These are phyloP conservation scores for Arnoldichthys spilopterus DNA, from an alignment of 2,797 vertebrate species.

Conservation along the genomic window DNA sequence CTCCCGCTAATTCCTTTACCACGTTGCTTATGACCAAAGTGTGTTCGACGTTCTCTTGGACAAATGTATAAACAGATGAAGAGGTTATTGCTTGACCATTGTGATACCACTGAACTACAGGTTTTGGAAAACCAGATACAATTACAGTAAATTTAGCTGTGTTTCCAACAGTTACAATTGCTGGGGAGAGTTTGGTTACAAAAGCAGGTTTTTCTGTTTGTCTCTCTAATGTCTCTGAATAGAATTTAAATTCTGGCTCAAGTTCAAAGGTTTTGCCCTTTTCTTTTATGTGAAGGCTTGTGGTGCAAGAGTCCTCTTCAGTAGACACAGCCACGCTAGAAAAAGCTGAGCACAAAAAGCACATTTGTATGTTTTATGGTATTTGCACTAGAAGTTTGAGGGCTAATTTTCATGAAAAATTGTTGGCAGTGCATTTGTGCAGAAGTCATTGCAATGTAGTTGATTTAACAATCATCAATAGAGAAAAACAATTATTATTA, in stretches of 20 bases:
- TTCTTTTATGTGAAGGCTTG: slow-evolving; percentile 73
- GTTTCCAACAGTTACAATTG: slow-evolving; percentile 79
- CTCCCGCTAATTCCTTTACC: slow-evolving; percentile 78
- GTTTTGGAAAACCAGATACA: slow-evolving; percentile 82
- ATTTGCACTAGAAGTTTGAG: background rate
- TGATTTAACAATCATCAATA: background rate
- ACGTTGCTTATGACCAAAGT: slow-evolving; percentile 83
- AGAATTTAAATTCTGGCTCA: slow-evolving; percentile 81
- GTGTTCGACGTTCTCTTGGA: slow-evolving; percentile 80
- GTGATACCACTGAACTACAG: slow-evolving; percentile 86
- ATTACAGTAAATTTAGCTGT: slow-evolving; percentile 80
- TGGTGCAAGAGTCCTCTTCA: slow-evolving; percentile 83
- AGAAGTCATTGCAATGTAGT: background rate
- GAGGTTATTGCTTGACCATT: slow-evolving; percentile 74
- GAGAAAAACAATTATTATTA: background rate
- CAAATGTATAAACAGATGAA: slow-evolving; percentile 75
- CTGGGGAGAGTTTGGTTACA: slow-evolving; percentile 78
- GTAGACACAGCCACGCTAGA: slow-evolving; percentile 79
- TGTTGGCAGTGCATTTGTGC: background rate
- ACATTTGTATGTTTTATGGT: slow-evolving; percentile 32
- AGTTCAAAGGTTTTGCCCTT: slow-evolving; percentile 88
- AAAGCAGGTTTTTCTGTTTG: slow-evolving; percentile 86
- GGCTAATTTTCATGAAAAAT: background rate
- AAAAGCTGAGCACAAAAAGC: slow-evolving; percentile 82
- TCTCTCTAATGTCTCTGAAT: slow-evolving; percentile 74